phyloP scores from a whole-genome alignment of 1,140 invertebrate genomes.

The Popillia japonica region DNA sequence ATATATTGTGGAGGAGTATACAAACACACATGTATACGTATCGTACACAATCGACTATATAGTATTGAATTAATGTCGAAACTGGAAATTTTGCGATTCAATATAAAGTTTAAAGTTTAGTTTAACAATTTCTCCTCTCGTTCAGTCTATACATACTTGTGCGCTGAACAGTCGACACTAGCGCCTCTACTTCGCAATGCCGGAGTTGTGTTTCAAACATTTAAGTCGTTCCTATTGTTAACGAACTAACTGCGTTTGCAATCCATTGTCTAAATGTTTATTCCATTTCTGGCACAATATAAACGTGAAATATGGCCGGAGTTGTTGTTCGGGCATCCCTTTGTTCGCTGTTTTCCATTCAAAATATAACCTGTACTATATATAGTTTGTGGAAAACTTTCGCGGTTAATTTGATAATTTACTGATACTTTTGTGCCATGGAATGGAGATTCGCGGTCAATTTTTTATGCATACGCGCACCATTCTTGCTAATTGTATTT shows the following conservation, averaged over 20 bases:
- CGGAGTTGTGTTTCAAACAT: conserved; percentile 7
- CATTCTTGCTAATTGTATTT: too few species aligned
- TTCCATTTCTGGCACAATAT: conserved; percentile 6
- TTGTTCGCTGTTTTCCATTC: background rate
- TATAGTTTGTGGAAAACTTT: background rate
- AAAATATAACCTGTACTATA: background rate
- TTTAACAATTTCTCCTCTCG: background rate
- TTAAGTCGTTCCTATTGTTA: conserved; percentile 5
- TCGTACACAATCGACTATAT: background rate
- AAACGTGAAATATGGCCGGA: conserved; percentile 4
- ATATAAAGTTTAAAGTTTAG: background rate
- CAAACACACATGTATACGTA: background rate
- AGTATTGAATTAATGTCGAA: conserved; percentile 15
- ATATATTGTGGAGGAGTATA: background rate
- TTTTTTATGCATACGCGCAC: too few species aligned
- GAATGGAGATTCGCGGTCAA: background rate
- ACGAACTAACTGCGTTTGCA: conserved; percentile 9
- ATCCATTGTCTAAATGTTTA: conserved; percentile 19
- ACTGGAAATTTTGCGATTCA: background rate
- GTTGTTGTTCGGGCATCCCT: conserved; percentile 3
- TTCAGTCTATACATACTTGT: background rate
- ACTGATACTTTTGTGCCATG: background rate
- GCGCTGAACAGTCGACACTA: background rate
- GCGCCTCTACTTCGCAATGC: background rate
- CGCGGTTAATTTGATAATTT: conserved; percentile 6